These are phyloP conservation scores for Halyomorpha halys DNA, from an alignment of 1,140 invertebrate genomes.

Conservation along the genomic window DNA sequence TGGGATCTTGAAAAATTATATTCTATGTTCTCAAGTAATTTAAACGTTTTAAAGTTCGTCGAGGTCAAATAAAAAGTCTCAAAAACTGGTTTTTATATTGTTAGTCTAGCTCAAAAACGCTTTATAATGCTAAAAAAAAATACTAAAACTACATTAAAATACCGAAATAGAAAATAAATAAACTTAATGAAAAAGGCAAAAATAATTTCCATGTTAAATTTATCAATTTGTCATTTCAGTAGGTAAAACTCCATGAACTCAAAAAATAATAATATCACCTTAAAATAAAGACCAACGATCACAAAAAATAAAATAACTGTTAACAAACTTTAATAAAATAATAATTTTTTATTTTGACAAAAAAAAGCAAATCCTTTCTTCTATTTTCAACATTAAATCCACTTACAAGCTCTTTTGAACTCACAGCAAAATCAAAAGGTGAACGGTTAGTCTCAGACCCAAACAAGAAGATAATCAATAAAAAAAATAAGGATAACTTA, in stretches of 20 bases:
- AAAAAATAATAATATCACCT: slow-evolving; percentile 41
- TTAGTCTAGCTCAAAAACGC: no score
- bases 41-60: no score
- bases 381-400: slow-evolving; percentile 66
- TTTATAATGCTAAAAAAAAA: no score
- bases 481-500: slow-evolving; percentile 41
- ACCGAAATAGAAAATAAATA: slow-evolving; percentile 19
- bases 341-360: slow-evolving; percentile 56
- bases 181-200: slow-evolving; percentile 44
- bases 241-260: slow-evolving; percentile 44
- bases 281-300: slow-evolving; percentile 40
- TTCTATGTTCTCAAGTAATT: no score
- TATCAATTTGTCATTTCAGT: slow-evolving; percentile 52
- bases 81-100: no score
- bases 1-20: no score
- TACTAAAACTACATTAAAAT: no score
- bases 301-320: slow-evolving; percentile 41
- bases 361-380: slow-evolving; percentile 58
- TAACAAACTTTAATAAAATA: slow-evolving; percentile 52
- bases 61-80: no score
- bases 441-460: slow-evolving; percentile 60
- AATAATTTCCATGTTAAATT: slow-evolving; percentile 44
- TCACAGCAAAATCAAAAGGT: slow-evolving; percentile 68
- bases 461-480: slow-evolving; percentile 47
- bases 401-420: slow-evolving; percentile 61